A percentile compares a stretch with the other conserved stretches of the same genome.
Conservation (phyloP, 2,113 vertebrate genomes). For the Australoheros scitulus region DNA sequence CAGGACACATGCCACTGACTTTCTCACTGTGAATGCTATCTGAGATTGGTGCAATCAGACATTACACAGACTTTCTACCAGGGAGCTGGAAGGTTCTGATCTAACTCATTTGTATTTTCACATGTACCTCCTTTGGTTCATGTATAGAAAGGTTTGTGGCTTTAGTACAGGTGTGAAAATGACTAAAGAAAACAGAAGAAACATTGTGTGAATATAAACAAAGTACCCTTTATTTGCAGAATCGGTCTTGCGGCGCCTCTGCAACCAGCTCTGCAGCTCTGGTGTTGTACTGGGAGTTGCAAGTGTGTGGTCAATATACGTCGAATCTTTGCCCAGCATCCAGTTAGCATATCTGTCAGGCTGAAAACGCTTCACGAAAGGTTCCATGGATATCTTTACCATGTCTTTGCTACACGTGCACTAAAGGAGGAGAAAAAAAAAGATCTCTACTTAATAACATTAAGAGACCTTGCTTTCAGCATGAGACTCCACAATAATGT, state of each 20-base stretch:
- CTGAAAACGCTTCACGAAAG: slow-evolving; percentile 96
- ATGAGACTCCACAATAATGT: not conserved
- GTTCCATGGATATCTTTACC: slow-evolving; percentile 98
- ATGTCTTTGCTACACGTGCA: slow-evolving; percentile 96
- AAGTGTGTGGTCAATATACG: slow-evolving; percentile 89
- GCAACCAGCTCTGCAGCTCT: slow-evolving; percentile 89
- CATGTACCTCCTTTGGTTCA: not conserved
- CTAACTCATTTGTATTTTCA: too few species aligned
- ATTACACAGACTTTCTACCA: not conserved
- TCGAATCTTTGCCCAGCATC: slow-evolving; percentile 93
- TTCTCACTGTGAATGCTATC: not conserved
- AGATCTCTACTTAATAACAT: not conserved
- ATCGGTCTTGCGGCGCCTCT: slow-evolving; percentile 81
- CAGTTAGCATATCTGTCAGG: slow-evolving; percentile 92
- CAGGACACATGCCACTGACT: not conserved
- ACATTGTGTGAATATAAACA: not conserved
- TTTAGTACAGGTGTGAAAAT: not conserved
- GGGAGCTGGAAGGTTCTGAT: not conserved
- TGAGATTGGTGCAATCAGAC: not conserved
- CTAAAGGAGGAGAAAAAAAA: slow-evolving; percentile 68
- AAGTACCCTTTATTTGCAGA: slow-evolving; percentile 80
- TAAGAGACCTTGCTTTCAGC: not conserved
- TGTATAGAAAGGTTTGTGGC: not conserved
- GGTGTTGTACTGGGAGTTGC: slow-evolving; percentile 90
- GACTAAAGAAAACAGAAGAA: not conserved